phyloP scores from a whole-genome alignment of 2,113 vertebrate genomes.

The Ornithorhynchus anatinus region DNA sequence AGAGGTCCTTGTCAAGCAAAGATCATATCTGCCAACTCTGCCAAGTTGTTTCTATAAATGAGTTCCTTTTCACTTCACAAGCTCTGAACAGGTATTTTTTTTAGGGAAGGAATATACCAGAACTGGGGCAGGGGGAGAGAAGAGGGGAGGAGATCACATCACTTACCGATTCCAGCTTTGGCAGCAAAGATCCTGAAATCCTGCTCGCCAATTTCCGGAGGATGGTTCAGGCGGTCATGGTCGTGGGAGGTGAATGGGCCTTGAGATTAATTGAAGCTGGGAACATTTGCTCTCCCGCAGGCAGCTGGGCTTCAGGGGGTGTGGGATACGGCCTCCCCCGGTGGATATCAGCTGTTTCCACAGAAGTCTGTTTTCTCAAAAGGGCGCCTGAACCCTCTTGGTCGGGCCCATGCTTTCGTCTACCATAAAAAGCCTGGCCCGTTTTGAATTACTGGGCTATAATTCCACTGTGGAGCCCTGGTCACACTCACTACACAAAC shows the following conservation, averaged over 20 bases:
- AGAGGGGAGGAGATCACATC: too few relatives aligned
- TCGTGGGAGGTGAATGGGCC: neutral
- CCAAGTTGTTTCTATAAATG: too few relatives aligned
- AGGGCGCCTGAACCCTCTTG: neutral
- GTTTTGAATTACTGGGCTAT: conserved; percentile 18
- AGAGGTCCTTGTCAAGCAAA: too few relatives aligned
- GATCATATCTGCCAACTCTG: too few relatives aligned
- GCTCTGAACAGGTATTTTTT: too few relatives aligned
- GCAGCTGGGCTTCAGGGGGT: neutral
- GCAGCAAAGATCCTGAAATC: neutral
- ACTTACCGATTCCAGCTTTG: neutral
- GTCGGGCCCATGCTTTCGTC: neutral
- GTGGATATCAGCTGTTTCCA: neutral
- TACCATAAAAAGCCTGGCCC: neutral
- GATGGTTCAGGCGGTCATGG: accelerated
- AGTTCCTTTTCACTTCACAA: too few relatives aligned
- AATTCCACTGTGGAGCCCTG: conserved; percentile 20
- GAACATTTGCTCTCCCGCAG: neutral
- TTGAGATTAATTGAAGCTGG: neutral
- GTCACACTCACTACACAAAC: conserved; percentile 33
- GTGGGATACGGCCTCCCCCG: neutral
- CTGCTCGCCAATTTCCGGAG: neutral
- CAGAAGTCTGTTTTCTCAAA: neutral
- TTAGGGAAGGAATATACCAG: too few relatives aligned
- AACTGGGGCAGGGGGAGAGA: too few relatives aligned